These are phyloP conservation scores for Cynopterus brachyotis DNA, from an alignment of 2,113 vertebrate species.

Conservation along the genomic window DNA sequence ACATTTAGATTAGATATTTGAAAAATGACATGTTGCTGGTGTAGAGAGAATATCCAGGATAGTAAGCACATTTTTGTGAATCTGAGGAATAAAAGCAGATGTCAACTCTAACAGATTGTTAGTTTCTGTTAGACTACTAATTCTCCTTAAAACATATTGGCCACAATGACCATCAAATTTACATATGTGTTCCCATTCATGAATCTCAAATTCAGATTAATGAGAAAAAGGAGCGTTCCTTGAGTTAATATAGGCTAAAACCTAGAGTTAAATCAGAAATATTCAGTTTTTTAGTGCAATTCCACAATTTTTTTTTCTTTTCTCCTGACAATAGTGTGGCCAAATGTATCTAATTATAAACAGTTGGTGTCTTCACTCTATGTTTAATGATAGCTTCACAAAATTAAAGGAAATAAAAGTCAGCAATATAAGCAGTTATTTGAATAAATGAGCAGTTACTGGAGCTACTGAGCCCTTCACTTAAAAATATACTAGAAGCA, in stretches of 20 bases:
- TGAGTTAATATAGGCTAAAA: not conserved
- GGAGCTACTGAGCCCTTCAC: not conserved
- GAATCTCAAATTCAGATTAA: not conserved
- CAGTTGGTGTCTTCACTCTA: not conserved
- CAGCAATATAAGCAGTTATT: not conserved
- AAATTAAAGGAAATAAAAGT: conserved; percentile 15
- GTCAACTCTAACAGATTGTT: not conserved
- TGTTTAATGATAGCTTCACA: not conserved
- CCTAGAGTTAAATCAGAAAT: not conserved
- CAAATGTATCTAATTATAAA: not conserved
- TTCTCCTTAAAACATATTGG: not conserved
- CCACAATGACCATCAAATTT: not conserved
- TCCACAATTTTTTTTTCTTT: not conserved
- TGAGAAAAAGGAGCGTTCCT: not conserved
- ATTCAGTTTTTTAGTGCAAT: not conserved
- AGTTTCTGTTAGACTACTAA: not conserved
- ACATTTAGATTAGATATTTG: not conserved
- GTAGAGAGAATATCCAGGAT: not conserved
- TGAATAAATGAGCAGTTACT: not conserved
- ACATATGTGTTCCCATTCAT: not conserved
- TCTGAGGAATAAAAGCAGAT: not conserved
- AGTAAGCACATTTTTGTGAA: not conserved
- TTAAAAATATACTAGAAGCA: not conserved
- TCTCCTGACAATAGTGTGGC: not conserved
- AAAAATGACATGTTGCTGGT: not conserved